Base-by-base conservation (phyloP, 2,797 vertebrate genomes). In the Clarias platycephalus region DNA sequence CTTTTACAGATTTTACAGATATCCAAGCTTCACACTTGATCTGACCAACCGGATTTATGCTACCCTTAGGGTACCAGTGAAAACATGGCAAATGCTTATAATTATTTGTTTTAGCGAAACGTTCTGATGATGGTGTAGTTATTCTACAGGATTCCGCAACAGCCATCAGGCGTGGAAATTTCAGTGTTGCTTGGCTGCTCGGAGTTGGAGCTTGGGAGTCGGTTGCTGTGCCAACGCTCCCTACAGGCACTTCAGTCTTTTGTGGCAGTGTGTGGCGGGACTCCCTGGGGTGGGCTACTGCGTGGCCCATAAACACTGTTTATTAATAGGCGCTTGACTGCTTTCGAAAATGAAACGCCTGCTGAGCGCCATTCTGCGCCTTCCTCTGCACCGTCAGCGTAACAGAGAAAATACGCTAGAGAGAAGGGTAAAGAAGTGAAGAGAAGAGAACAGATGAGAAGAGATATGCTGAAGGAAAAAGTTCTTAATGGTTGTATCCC, bases 291-390 rank as follows among this genome's bases (percentile, higher is more conserved):
- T 81, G 87, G 83, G 84, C 85, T 91, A 84, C 89, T 83, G 86
- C 88, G 88, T 90, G 91, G 92, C 92, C 91, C 88, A 90, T 92
- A 93, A 90, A 90, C 87, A 86, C 84, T 76, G 40, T 92, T 93
- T 93, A 93, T 93, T 93, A 93, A 93, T 93, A 92, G 92, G 89
- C 88, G 80, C 86, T 90, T 66, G 20, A 80, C 86, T 49, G 40
- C 87, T 89, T 85, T 91, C 86, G 87, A 88, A 89, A 90, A 88
- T 90, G 90, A 91, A 90, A 88, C 86, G 90, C 87, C 84, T 83
- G 83, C 88, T 86, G 87, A 87, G 86, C 63, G 71, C 87, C 84
- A 85, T 82, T 82, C 85, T 84, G 84, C 57, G 84, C 72, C 81
- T 85, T 68, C 82, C 83, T 77, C 81, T 58, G 80, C 77, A 82